Conservation (phyloP, 2,113 vertebrate species). For the Orcinus orca region DNA sequence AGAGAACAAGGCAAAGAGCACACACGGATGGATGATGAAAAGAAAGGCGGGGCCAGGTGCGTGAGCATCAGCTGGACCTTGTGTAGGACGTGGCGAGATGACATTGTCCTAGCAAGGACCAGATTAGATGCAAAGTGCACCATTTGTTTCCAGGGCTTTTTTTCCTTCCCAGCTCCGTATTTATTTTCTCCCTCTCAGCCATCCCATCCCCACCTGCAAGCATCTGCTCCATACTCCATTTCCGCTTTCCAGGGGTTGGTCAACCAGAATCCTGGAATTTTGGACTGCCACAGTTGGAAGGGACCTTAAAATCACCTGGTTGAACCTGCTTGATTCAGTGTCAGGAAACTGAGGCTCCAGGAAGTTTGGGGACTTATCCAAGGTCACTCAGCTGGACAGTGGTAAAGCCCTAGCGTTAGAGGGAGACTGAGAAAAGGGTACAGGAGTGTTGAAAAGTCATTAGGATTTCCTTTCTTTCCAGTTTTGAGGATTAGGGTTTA, state of each 20-base stretch:
- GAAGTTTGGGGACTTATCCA: not conserved
- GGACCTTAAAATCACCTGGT: not conserved
- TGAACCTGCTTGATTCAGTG: slow-evolving; percentile 19
- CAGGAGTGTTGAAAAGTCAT: not conserved
- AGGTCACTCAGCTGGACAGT: not conserved
- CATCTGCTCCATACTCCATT: not conserved
- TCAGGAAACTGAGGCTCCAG: not conserved
- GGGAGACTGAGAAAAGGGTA: not conserved
- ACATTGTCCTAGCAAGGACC: not conserved
- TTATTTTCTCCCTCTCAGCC: not conserved
- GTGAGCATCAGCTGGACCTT: not conserved
- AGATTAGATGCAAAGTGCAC: not conserved
- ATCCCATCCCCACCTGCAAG: not conserved
- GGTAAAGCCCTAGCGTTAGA: not conserved
- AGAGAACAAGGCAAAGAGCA: not conserved
- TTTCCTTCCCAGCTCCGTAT: not conserved
- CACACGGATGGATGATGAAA: not conserved
- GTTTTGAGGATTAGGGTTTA: slow-evolving; percentile 9
- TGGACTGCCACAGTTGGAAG: not conserved
- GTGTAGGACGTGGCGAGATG: rapidly evolving
- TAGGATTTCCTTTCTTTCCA: not conserved
- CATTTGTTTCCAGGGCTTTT: not conserved
- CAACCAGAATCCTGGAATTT: not conserved
- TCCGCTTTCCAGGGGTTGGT: not conserved
- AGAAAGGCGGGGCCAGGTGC: not conserved